Conservation (phyloP, 2,113 vertebrate genomes). For the Nothoprocta perdicaria region DNA sequence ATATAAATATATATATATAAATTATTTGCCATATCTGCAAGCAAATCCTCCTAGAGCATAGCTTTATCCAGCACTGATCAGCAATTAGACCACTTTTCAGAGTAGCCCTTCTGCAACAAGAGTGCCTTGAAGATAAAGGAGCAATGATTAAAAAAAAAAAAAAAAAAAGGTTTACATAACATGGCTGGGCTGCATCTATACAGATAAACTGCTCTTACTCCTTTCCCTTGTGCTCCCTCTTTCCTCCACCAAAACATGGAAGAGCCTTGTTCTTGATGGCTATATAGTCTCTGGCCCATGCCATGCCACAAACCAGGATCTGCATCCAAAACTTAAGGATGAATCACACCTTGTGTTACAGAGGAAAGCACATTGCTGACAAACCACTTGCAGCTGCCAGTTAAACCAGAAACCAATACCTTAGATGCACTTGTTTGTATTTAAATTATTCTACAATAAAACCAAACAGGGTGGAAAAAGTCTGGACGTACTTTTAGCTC, state of each 20-base stretch:
- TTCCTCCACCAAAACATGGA: neutral
- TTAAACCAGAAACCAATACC: neutral
- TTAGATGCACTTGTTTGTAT: neutral
- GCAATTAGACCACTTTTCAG: neutral
- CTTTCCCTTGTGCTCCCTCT: neutral
- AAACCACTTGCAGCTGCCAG: neutral
- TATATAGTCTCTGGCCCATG: neutral
- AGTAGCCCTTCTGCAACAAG: neutral
- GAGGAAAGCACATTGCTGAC: neutral
- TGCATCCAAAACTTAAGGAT: neutral
- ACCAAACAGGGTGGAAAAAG: neutral
- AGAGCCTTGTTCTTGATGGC: neutral
- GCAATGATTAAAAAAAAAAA: neutral
- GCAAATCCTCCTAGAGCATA: neutral
- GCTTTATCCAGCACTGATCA: neutral
- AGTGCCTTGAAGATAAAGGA: neutral
- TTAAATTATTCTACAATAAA: neutral
- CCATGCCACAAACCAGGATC: neutral
- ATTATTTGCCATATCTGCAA: neutral
- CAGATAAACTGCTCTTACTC: neutral
- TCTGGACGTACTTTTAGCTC: neutral
- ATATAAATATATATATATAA: too few species aligned
- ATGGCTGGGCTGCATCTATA: neutral
- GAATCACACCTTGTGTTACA: neutral
- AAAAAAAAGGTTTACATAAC: neutral